Percentiles rank a stretch among this genome's conserved stretches.
Conservation (phyloP, 2,797 vertebrate genomes). For the Antennarius maculatus region DNA sequence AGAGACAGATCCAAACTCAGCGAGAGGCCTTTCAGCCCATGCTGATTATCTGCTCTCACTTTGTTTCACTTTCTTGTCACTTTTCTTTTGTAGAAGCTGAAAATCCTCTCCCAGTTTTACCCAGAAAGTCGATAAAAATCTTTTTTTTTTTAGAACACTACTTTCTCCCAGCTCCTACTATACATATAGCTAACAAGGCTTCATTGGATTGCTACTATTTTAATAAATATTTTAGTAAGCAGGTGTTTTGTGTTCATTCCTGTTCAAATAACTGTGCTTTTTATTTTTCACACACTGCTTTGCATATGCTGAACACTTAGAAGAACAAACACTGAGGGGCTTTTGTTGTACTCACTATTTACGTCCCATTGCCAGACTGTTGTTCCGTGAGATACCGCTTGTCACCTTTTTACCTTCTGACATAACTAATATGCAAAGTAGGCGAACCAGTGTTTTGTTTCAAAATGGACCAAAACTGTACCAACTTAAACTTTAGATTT, state of each 20-base stretch:
- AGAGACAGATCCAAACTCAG: slow-evolving; percentile 46
- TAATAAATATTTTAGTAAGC: slow-evolving; percentile 49
- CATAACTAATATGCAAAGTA: not conserved
- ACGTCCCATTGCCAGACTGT: not conserved
- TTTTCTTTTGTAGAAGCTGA: slow-evolving; percentile 3
- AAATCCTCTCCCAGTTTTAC: slow-evolving; percentile 2
- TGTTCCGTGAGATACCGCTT: not conserved
- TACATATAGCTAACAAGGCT: slow-evolving; percentile 43
- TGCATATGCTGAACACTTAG: too few relatives aligned
- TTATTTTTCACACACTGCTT: too few relatives aligned
- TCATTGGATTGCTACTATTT: slow-evolving; percentile 21
- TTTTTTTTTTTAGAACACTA: not conserved
- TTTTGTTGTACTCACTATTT: not conserved
- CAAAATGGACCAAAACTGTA: not conserved
- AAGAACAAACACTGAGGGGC: too few relatives aligned
- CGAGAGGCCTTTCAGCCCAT: slow-evolving; percentile 2
- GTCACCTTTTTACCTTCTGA: not conserved
- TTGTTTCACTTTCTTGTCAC: slow-evolving; percentile 8
- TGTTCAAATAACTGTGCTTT: not conserved
- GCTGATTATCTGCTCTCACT: slow-evolving; percentile 12
- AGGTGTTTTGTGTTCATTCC: slow-evolving; percentile 39
- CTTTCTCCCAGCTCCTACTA: slow-evolving; percentile 19
- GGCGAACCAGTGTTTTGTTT: not conserved
- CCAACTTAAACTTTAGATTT: slow-evolving; percentile 31
- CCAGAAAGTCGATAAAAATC: not conserved